Percentiles rank a stretch among this genome's conserved stretches.
These are phyloP conservation scores for Dendrolimus pini DNA, from an alignment of 2,888 invertebrate species.

Conservation along the genomic window DNA sequence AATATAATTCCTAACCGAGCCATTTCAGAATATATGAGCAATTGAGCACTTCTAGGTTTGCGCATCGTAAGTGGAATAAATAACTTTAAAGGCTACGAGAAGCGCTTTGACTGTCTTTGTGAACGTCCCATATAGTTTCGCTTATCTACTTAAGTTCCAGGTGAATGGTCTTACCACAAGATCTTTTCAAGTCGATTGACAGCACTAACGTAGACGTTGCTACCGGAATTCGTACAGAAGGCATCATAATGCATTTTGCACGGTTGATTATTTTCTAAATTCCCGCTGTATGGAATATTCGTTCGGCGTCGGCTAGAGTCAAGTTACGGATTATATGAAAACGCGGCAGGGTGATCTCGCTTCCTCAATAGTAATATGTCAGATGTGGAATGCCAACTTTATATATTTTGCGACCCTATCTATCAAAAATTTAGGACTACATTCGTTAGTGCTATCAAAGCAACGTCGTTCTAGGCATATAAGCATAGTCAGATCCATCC, in stretches of 20 bases:
- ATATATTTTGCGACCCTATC: conserved; percentile 62
- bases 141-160: conserved; percentile 57
- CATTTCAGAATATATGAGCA: conserved; percentile 20
- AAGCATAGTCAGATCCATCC: conserved; percentile 33
- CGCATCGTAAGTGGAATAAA: conserved; percentile 41
- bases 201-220: conserved; percentile 1
- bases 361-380: conserved; percentile 41
- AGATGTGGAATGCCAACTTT: conserved; percentile 39
- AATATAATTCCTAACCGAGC: conserved; percentile 22
- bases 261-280: conserved; percentile 18
- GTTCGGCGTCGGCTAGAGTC: conserved; percentile 39
- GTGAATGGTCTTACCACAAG: conserved; percentile 44
- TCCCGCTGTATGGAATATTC: conserved; percentile 20
- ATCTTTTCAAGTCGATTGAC: conserved; percentile 26
- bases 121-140: conserved; percentile 49
- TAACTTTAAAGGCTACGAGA: conserved; percentile 47
- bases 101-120: conserved; percentile 42
- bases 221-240: conserved; percentile 9
- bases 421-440: conserved; percentile 69
- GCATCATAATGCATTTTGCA: conserved; percentile 9
- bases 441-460: conserved; percentile 67
- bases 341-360: conserved; percentile 44
- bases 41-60: conserved; percentile 35
- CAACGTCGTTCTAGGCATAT: conserved; percentile 62
- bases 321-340: conserved; percentile 57